These are phyloP conservation scores for Leptodactylus fallax DNA, from an alignment of 2,797 vertebrate species.

Conservation along the genomic window DNA sequence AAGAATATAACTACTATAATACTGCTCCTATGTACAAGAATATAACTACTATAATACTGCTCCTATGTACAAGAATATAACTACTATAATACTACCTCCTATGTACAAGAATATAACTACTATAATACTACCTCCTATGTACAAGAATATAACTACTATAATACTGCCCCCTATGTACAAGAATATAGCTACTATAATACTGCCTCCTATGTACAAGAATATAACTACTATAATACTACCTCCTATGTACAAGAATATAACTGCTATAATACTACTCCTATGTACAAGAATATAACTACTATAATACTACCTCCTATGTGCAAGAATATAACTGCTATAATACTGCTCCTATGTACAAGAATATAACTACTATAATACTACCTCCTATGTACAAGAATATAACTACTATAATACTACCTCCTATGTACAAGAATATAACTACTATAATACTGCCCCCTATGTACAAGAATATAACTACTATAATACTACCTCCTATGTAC, in stretches of 20 bases:
- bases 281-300: slow-evolving; percentile 10
- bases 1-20: no score
- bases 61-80: neutral
- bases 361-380: slow-evolving; percentile 22
- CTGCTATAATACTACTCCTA: neutral
- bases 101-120: neutral
- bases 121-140: neutral
- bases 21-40: neutral
- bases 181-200: slow-evolving; percentile 12
- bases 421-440: neutral
- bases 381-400: slow-evolving; percentile 6
- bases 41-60: neutral
- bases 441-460: no score
- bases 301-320: neutral
- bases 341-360: slow-evolving; percentile 11
- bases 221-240: slow-evolving; percentile 16
- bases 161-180: neutral
- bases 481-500: neutral
- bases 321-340: slow-evolving; percentile 13
- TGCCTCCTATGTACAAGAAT: slow-evolving; percentile 2
- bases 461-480: neutral
- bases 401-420: neutral
- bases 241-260: slow-evolving; percentile 7
- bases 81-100: neutral
- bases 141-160: neutral